These are phyloP conservation scores for Drosophila yooni DNA, from an alignment of 2,888 invertebrate genomes.

Conservation along the genomic window DNA sequence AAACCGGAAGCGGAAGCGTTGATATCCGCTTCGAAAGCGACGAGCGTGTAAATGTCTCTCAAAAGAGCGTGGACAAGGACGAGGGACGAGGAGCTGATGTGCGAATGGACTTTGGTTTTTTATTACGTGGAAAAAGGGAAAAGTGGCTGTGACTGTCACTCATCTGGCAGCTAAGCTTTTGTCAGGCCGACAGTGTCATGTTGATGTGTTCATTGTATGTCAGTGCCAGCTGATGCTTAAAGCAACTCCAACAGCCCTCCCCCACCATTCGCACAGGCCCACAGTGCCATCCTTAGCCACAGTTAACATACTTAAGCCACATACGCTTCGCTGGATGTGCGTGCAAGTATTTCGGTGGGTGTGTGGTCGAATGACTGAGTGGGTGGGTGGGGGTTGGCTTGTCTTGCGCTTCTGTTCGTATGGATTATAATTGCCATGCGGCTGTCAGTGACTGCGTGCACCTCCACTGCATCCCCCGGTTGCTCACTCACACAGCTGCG, in stretches of 20 bases:
- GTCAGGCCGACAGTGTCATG: slow-evolving; percentile 76
- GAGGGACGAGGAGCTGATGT: slow-evolving; percentile 27
- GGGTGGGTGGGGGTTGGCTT: slow-evolving; percentile 9
- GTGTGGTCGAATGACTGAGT: slow-evolving; percentile 15
- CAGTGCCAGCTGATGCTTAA: slow-evolving; percentile 73
- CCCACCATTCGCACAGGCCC: background rate
- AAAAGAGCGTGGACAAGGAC: background rate
- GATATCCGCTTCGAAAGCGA: slow-evolving; percentile 60
- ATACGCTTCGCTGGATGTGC: slow-evolving; percentile 46
- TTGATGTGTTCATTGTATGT: slow-evolving; percentile 80
- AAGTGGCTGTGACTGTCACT: slow-evolving; percentile 34
- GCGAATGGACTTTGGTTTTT: slow-evolving; percentile 24
- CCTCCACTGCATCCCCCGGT: slow-evolving; percentile 20
- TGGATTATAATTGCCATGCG: slow-evolving; percentile 81
- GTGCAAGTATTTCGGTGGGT: slow-evolving; percentile 43
- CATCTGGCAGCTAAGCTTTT: slow-evolving; percentile 71
- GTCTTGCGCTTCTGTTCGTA: slow-evolving; percentile 57
- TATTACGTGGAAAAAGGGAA: background rate
- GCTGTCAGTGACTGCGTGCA: slow-evolving; percentile 76
- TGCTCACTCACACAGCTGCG: slow-evolving; percentile 49
- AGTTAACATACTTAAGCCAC: slow-evolving; percentile 73
- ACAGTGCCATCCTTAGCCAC: slow-evolving; percentile 44
- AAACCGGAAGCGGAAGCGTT: slow-evolving; percentile 60
- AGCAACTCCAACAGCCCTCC: background rate
- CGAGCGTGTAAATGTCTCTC: slow-evolving; percentile 64